These are phyloP conservation scores for Vanacampus margaritifer DNA, from an alignment of 2,113 vertebrate genomes.

Conservation along the genomic window DNA sequence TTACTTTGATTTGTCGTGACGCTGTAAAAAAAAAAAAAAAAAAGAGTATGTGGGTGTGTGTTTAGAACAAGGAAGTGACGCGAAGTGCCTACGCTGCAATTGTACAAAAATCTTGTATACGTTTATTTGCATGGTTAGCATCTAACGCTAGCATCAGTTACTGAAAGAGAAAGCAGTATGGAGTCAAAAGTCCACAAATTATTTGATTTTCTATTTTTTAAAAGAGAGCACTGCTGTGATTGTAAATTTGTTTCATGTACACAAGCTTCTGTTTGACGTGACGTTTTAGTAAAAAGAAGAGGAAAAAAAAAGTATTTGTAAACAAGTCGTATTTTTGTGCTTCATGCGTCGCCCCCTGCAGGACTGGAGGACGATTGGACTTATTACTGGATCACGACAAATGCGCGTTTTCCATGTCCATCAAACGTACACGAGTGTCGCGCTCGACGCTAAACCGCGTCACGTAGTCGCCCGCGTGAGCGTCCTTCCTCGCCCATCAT, in stretches of 20 bases:
- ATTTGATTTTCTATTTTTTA: not conserved
- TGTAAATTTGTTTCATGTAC: not conserved
- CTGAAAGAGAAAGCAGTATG: not conserved
- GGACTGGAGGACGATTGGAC: constrained; percentile 1
- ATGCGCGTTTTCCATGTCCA: not conserved
- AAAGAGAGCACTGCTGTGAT: not conserved
- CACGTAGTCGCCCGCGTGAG: not conserved
- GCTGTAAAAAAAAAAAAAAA: not conserved
- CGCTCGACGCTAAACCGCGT: not conserved
- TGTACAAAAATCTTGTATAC: not conserved
- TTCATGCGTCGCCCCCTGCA: not conserved
- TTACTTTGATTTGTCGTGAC: not conserved
- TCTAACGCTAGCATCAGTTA: not conserved
- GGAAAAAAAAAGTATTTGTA: not conserved
- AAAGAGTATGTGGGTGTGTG: not conserved
- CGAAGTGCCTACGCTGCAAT: not conserved
- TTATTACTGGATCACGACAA: not conserved
- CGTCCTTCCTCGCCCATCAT: not conserved
- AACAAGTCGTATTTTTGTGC: constrained; percentile 1
- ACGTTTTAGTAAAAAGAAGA: not conserved
- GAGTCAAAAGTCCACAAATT: not conserved
- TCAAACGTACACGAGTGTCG: not conserved
- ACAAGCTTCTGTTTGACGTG: constrained; percentile 5
- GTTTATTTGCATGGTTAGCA: constrained; percentile 1
- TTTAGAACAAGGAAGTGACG: not conserved